A percentile compares a stretch with the other conserved stretches of the same genome.
Evolutionary conservation across 1,140 invertebrate genomes (phyloP).

Genomic region (Trichonephila clavata): DNA sequence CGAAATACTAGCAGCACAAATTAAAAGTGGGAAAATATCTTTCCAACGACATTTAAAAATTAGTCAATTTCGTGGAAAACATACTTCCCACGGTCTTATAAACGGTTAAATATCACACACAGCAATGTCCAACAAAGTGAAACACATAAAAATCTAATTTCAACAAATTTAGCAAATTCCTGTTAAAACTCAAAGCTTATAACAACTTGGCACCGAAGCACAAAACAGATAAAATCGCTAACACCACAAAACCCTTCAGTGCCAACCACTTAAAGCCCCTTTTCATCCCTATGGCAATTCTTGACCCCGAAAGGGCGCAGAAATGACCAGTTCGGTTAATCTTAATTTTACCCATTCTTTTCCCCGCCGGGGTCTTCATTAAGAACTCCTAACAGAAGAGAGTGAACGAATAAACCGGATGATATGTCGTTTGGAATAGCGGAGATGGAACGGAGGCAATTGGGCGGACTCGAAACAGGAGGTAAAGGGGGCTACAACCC

Average conservation of each 20-base stretch:
- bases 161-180: too few relatives aligned
- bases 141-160: too few relatives aligned
- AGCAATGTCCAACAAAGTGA: too few relatives aligned
- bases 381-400: not conserved
- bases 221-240: not conserved
- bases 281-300: not conserved
- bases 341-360: constrained; percentile 16
- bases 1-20: too few relatives aligned
- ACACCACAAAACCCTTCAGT: not conserved
- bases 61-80: too few relatives aligned
- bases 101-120: too few relatives aligned
- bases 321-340: constrained; percentile 13
- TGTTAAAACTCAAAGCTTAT: too few relatives aligned
- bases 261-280: not conserved
- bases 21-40: too few relatives aligned
- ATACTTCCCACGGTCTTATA: too few relatives aligned
- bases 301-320: not conserved
- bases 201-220: not conserved
- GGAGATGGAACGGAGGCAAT: not conserved
- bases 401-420: not conserved
- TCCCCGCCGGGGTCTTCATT: not conserved
- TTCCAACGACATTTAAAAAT: too few relatives aligned
- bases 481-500: constrained; percentile 2
- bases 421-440: constrained; percentile 22
- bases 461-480: not conserved